Evolutionary conservation across 1,140 invertebrate species (phyloP), one percentile per base, ranked within the genome.

Genomic region (Liolophura sinensis): DNA sequence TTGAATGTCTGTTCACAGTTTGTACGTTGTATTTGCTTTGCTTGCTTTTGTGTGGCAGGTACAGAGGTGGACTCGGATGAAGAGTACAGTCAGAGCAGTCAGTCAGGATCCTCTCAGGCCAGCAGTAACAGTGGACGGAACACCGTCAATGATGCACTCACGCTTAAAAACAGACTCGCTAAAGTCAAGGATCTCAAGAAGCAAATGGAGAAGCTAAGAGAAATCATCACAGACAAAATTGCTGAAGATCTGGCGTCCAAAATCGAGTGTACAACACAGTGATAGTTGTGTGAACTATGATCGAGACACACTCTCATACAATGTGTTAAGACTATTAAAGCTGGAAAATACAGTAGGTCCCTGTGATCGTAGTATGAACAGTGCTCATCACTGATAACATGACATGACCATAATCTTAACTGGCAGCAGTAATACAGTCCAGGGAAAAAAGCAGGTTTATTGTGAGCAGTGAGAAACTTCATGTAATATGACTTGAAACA

Each of bases 181-280:
- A 73, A 73, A 62, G 56, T 81, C 52, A 62, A 63, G 12, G 74
- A 78, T 49, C 67, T 82, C 27, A 56, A 78, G 18, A 47, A 55
- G n/a, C 78, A 82, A 31, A 71, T 82, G 40, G 78, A 81, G 58
- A 70, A 68, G 52, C 64, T 82, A 27, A 62, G 81, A 20, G 71
- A 69, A 27, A 73, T 73, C 64, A 74, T 82, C 22, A 77, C 76
- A 62, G 78, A 79, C 55, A 80, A 79, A 64, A 78, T 76, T 62
- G 81, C 81, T 11, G 79, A 81, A 60, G 79, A 82, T 52, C 77
- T 81, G 70, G 79, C 78, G 18, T 74, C 77, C 55, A 81, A 81
- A 49, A 60, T 80, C 0, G 77, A 74, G 57, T 81, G 80, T 75
- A 70, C 73, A 52, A 73, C 73, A 25, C 79, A 81, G 69, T 80